phyloP scores from a whole-genome alignment of 2,888 invertebrate species.

The Diarsia mendica region DNA sequence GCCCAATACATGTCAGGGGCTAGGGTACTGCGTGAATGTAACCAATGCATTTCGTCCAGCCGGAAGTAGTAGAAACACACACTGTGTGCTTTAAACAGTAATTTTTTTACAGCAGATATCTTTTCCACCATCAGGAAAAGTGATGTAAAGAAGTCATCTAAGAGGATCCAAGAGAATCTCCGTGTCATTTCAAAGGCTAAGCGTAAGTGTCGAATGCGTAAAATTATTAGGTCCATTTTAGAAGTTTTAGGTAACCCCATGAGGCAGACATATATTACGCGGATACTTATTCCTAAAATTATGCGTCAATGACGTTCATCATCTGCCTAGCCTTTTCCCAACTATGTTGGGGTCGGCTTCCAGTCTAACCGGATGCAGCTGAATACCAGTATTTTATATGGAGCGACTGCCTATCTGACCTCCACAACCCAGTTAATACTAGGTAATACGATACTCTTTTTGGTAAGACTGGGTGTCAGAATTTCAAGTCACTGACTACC shows the following conservation, averaged over 20 bases:
- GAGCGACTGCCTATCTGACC: too few species aligned
- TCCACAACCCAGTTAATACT: too few species aligned
- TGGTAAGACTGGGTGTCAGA: too few species aligned
- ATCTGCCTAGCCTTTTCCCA: too few species aligned
- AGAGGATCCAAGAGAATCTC: neutral
- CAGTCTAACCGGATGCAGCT: too few species aligned
- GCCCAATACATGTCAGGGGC: neutral
- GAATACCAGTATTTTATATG: too few species aligned
- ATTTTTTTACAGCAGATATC: neutral
- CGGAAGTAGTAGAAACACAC: too few species aligned
- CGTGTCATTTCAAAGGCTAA: neutral
- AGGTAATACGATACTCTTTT: too few species aligned
- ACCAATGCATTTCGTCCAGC: neutral
- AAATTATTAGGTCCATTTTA: neutral
- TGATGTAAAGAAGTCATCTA: neutral
- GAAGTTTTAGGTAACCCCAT: neutral
- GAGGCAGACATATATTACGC: too few species aligned
- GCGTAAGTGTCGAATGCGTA: neutral
- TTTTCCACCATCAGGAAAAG: neutral
- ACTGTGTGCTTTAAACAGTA: too few species aligned
- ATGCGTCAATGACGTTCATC: neutral
- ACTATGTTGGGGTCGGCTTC: too few species aligned
- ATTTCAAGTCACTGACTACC: too few species aligned
- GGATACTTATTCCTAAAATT: conserved; percentile 5
- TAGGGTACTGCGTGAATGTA: neutral